Evolutionary conservation across 2,888 invertebrate genomes (phyloP).

Genomic region (Xestia ashworthii): DNA sequence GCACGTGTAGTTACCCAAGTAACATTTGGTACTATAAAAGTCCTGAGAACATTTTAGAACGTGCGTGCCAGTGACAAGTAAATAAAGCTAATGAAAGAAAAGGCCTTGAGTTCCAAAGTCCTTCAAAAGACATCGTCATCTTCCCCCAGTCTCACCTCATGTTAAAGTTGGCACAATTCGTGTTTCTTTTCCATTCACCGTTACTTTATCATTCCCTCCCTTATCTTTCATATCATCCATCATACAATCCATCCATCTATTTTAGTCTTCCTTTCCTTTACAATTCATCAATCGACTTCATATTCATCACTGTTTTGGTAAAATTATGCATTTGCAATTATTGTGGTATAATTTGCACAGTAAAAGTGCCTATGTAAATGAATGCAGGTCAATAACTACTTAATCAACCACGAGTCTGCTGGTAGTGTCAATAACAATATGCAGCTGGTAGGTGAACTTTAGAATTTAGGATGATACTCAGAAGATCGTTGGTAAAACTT

Average conservation of each 20-base stretch:
- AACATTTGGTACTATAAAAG: too few species aligned
- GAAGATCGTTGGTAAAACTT: too few species aligned
- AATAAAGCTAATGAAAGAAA: constrained; percentile 5
- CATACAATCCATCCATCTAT: background rate
- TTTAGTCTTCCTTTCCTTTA: background rate
- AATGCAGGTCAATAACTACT: background rate
- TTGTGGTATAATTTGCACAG: background rate
- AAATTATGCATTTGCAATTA: background rate
- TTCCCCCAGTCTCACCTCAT: background rate
- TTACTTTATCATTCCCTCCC: background rate
- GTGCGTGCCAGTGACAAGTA: background rate
- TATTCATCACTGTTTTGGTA: background rate
- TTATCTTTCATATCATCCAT: background rate
- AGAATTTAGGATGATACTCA: background rate
- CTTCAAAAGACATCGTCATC: background rate
- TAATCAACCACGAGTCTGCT: too few species aligned
- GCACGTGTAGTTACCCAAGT: background rate
- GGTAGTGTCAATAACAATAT: background rate
- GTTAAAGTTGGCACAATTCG: background rate
- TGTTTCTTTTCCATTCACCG: background rate
- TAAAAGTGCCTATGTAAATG: background rate
- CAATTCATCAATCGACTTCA: background rate
- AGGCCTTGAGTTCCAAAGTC: background rate
- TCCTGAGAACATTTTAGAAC: too few species aligned
- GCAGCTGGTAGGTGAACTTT: background rate